Evolutionary conservation across 2,888 invertebrate species (phyloP), one percentile per base, ranked within the genome.

Genomic region (Ceratothoa steindachneri): DNA sequence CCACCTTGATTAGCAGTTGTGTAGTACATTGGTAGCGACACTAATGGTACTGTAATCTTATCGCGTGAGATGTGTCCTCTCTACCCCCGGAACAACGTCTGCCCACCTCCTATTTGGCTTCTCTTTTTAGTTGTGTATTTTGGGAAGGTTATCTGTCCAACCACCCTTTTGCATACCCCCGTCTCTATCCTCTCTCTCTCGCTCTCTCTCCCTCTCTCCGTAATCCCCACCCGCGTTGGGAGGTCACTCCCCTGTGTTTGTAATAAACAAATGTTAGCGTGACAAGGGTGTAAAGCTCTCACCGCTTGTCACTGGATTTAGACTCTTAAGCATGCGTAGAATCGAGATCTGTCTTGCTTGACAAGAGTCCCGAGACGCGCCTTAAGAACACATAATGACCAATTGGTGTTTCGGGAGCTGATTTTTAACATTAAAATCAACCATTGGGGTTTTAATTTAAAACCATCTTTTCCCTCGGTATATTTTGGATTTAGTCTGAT

Each of bases 221-320:
- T n/a, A n/a, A n/a, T n/a, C n/a, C n/a, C n/a, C n/a, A n/a, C n/a
- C 30, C 1, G 29, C 55, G 28, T 24, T 15, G 27, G 30, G 29
- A 69, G 22, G 22, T 60, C 60, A 60, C 27, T 60, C 60, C 60
- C 60, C 60, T 24, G 27, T 60, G 60, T 60, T 60, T 60, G 60
- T 60, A 60, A 60, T 60, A 60, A 60, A 60, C 60, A 60, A 60
- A 60, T 60, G 27, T 60, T 60, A 60, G 60, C 60, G 66, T 69
- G 69, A 27, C 27, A 27, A 27, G n/a, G 68, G 68, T 31, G 68
- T 15, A 31, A 41, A 28, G 41, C 30, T 3, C 68, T 30, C n/a
- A 15, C 24, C 2, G 12, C 24, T 1, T 60, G 60, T 60, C 60
- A 60, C 60, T 60, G 22, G 27, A 60, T 60, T 60, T 60, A 24